Evolutionary conservation across 2,888 invertebrate species (phyloP), one percentile per base, ranked within the genome.

Genomic region (Polydesmus complanatus): DNA sequence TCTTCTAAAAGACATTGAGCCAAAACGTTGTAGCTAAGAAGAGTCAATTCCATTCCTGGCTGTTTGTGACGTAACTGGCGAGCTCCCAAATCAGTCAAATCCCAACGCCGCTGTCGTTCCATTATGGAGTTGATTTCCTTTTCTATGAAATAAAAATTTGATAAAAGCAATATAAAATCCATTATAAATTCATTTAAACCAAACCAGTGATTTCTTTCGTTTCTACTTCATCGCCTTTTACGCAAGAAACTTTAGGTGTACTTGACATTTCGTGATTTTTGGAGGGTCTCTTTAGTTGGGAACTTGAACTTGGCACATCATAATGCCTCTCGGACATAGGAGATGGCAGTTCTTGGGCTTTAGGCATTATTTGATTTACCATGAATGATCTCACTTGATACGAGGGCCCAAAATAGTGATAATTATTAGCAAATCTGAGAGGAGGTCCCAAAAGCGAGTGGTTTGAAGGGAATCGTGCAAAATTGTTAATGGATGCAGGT

Each of bases 21-120:
- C 61, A 95, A 75, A 27, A 95, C 84, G 73, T 96, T 95, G 73
- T 92, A 95, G 0, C 86, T 86, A 72, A 92, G 77, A 27, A 93
- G 73, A 63, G 80, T 83, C 68, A 91, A 83, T 57, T 72, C 70
- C 59, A 72, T 57, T 11, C 63, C 62, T n/a, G 54, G 19, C 5
- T 56, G n/a, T 14, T 48, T 22, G 14, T 37, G n/a, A 1, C n/a
- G 25, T n/a, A 14, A 8, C n/a, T 54, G 52, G 19, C n/a, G 11
- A 14, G 14, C 49, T 2, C 62, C 62, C 14, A 37, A 50, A 19
- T 55, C 27, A n/a, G 62, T 61, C 14, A 50, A 62, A n/a, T 63
- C 57, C 63, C 60, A 62, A 26, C 50, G 21, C 22, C 61, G 53
- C 22, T 54, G 1, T 18, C 53, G 14, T 14, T 54, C n/a, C 5